These are phyloP conservation scores for Pelodytes ibericus DNA, from an alignment of 2,797 vertebrate genomes.

Conservation along the genomic window DNA sequence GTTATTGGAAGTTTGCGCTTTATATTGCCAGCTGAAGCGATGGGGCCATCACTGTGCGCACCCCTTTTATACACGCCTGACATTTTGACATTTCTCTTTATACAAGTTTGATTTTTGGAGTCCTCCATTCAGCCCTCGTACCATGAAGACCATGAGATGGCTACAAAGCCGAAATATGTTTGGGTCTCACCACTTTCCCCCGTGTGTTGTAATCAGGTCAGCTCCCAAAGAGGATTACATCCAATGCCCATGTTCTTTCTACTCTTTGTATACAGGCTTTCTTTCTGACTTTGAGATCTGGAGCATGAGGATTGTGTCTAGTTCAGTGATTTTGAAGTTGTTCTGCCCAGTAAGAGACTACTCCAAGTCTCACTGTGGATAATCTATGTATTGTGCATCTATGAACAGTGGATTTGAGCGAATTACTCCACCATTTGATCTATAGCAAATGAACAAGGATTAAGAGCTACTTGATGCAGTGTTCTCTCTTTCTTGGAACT, in stretches of 20 bases:
- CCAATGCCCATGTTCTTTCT: slow-evolving; percentile 7
- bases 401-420: slow-evolving; percentile 18
- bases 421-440: slow-evolving; percentile 49
- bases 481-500: slow-evolving; percentile 18
- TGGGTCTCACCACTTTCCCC: slow-evolving; percentile 8
- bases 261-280: slow-evolving; percentile 19
- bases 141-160: no score
- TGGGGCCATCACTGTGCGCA: no score
- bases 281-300: slow-evolving; percentile 15
- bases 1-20: no score
- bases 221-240: slow-evolving; percentile 16
- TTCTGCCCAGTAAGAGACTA: slow-evolving; percentile 36
- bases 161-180: neutral
- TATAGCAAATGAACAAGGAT: slow-evolving; percentile 43
- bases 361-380: slow-evolving; percentile 34
- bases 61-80: no score
- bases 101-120: no score
- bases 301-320: neutral
- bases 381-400: slow-evolving; percentile 34
- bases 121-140: no score
- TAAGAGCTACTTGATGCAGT: slow-evolving; percentile 12
- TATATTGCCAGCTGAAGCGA: no score
- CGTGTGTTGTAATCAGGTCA: slow-evolving; percentile 46
- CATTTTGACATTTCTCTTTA: no score
- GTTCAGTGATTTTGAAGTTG: slow-evolving; percentile 14